Evolutionary conservation across 2,797 vertebrate species (phyloP), one percentile per base, ranked within the genome.

Genomic region (Urosaurus nigricauda): DNA sequence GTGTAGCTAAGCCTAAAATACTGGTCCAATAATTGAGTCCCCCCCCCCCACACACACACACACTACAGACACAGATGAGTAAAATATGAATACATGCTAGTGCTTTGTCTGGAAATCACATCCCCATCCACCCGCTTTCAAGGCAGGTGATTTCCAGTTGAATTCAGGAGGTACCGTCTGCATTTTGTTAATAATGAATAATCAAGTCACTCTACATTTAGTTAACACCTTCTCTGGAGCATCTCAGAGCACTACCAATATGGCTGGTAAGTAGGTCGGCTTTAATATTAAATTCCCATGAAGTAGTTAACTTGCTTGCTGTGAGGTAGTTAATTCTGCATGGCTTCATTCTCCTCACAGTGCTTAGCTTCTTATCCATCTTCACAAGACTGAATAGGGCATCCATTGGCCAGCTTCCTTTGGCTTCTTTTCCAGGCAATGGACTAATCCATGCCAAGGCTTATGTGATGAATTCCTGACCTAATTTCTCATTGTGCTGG

Each of bases 121-220:
- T 58, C 82, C 53, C 73, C 63, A 79, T 58, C 47, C 63, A 35
- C 51, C 74, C 79, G 19, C 84, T 82, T 82, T 89, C 43, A 68
- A 60, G 12, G 26, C 65, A 71, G 71, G 63, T 68, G 16, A 77
- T 86, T 81, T 82, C 43, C 81, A 86, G 84, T 19, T 32, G 84
- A 89, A 86, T 24, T 19, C 29, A 85, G 63, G 35, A 68, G 58
- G 43, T 51, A 68, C 71, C 14, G 29, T 75, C 84, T 89, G 84
- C 47, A 77, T 89, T 89, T 86, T 89, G 84, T 86, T 77, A 89
- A 86, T 89, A 89, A 89, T 89, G 84, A 89, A 89, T 89, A 86
- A 82, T 89, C 79, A 70, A 83, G 87, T 88, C 87, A 88, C 88
- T 86, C 58, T 84, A 29, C 84, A 82, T 89, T 89, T 89, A 82